Percentiles rank a stretch among this genome's conserved stretches.
Conservation (phyloP, 2,888 invertebrate species). For the Orthosia gothica region DNA sequence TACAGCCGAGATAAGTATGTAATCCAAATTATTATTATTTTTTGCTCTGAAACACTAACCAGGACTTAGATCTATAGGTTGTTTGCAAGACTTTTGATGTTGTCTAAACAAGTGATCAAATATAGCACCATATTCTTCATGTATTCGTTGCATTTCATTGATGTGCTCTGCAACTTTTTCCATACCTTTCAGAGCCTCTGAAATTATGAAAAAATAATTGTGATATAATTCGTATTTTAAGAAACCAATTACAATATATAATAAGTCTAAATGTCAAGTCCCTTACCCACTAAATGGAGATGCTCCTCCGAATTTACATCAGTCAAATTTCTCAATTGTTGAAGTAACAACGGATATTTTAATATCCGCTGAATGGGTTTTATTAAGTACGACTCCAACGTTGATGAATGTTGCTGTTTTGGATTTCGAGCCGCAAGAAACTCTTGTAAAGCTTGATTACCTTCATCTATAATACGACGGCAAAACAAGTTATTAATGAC, state of each 20-base stretch:
- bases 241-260: constrained; percentile 26
- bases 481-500: constrained; percentile 24
- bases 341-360: constrained; percentile 98
- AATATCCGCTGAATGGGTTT: constrained; percentile 99
- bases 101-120: constrained; percentile 99
- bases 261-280: constrained; percentile 41
- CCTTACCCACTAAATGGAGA: constrained; percentile 97
- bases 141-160: constrained; percentile 99
- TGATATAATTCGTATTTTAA: constrained; percentile 1
- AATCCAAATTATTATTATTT: background rate
- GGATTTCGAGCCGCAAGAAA: constrained; percentile 98
- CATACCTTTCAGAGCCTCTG: constrained; percentile 99
- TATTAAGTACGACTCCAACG: constrained; percentile 99
- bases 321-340: constrained; percentile 98
- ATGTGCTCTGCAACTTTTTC: constrained; percentile 99
- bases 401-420: constrained; percentile 98
- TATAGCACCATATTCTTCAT: constrained; percentile 99
- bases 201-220: constrained; percentile 20
- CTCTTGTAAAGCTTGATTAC: constrained; percentile 98
- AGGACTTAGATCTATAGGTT: constrained; percentile 98
- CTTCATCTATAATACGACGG: constrained; percentile 93
- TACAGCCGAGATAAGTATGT: background rate
- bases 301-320: constrained; percentile 98
- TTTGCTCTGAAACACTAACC: constrained; percentile 80
- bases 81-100: constrained; percentile 98